Conservation (phyloP, 53 echinoderm and acorn worm genomes). For the Luidia sarsii region DNA sequence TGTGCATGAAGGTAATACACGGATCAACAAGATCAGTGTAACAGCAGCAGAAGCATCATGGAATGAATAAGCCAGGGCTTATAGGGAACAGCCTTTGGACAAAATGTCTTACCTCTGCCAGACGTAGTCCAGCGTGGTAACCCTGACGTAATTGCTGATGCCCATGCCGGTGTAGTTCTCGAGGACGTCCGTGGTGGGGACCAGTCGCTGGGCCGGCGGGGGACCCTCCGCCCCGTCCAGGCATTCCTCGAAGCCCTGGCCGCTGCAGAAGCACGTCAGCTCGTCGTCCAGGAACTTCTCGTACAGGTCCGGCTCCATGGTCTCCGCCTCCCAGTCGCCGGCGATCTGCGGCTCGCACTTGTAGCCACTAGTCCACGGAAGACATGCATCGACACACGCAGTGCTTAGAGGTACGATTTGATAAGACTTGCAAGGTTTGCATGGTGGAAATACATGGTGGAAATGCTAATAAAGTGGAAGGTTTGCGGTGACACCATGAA, state of each 20-base stretch:
- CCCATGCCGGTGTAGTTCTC: conserved; percentile 77
- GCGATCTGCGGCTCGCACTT: conserved; percentile 50
- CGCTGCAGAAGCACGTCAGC: conserved; percentile 70
- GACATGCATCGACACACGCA: too few species aligned
- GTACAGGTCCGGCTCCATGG: conserved; percentile 54
- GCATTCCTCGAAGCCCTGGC: conserved; percentile 72
- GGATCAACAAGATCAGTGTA: too few species aligned
- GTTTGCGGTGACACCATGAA: too few species aligned
- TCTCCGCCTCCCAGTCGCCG: conserved; percentile 49
- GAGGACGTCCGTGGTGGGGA: conserved; percentile 72
- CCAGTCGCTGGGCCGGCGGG: conserved; percentile 66
- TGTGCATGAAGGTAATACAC: too few species aligned
- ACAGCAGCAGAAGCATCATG: too few species aligned
- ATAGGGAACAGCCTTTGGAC: too few species aligned
- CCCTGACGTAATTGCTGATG: conserved; percentile 78
- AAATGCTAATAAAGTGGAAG: too few species aligned
- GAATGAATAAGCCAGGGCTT: too few species aligned
- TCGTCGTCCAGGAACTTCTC: conserved; percentile 46
- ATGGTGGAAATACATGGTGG: too few species aligned
- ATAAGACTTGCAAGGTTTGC: too few species aligned
- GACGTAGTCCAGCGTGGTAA: conserved; percentile 82
- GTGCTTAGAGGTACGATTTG: too few species aligned
- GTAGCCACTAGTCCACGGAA: conserved; percentile 20
- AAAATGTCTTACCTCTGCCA: conserved; percentile 64
- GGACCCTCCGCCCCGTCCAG: conserved; percentile 85